Percentiles rank a stretch among this genome's conserved stretches.
Evolutionary conservation across 1,140 invertebrate species (phyloP).

Genomic region (Saccostrea echinata): DNA sequence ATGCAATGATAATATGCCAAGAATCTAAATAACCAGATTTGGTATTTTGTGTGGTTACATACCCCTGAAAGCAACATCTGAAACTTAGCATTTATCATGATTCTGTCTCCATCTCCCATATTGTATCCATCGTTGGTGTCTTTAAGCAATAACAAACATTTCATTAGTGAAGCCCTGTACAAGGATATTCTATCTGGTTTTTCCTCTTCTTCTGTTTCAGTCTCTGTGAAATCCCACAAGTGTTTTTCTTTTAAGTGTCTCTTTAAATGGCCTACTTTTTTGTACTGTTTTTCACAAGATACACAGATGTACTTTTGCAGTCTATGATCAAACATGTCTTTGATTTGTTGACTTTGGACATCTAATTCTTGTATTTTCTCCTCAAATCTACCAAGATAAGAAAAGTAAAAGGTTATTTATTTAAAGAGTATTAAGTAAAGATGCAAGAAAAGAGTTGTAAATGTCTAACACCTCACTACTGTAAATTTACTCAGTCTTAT

Average conservation of each 20-base stretch:
- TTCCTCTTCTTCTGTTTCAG: neutral
- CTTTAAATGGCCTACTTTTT: slow-evolving; percentile 25
- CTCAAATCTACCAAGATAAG: slow-evolving; percentile 12
- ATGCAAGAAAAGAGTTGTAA: no score
- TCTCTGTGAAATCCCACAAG: neutral
- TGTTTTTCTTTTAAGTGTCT: slow-evolving; percentile 40
- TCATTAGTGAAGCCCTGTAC: slow-evolving; percentile 51
- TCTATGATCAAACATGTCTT: slow-evolving; percentile 5
- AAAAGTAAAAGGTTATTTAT: neutral
- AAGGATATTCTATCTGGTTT: slow-evolving; percentile 42
- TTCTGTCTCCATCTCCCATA: slow-evolving; percentile 42
- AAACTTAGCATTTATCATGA: slow-evolving; percentile 44
- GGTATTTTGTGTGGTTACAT: slow-evolving; percentile 23
- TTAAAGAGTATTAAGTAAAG: no score
- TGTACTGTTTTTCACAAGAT: slow-evolving; percentile 39
- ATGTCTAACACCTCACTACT: no score
- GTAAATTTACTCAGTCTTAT: no score
- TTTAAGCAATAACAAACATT: slow-evolving; percentile 49
- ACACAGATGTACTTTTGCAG: slow-evolving; percentile 33
- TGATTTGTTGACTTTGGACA: neutral
- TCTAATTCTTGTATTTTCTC: slow-evolving; percentile 33
- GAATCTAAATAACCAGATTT: slow-evolving; percentile 47
- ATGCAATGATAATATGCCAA: neutral
- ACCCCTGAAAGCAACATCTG: slow-evolving; percentile 43
- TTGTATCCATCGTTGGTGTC: slow-evolving; percentile 54